Percentiles rank a stretch among this genome's conserved stretches.
Evolutionary conservation across 2,797 vertebrate genomes (phyloP).

Genomic region (Eidolon dupreanum): DNA sequence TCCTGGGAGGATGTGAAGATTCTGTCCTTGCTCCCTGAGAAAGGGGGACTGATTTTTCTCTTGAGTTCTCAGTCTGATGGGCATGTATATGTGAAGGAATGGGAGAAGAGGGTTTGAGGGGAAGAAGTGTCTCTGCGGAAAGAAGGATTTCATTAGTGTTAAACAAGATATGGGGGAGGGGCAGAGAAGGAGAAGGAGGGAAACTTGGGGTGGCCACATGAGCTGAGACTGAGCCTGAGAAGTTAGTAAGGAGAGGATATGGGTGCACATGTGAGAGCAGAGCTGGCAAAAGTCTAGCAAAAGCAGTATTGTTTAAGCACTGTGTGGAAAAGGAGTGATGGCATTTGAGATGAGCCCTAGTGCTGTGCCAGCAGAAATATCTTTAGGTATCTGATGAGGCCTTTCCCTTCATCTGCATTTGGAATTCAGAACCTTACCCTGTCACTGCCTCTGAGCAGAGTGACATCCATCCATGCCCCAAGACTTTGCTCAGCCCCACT

Average conservation of each 20-base stretch:
- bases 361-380: background rate
- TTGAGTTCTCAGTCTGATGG: background rate
- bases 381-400: background rate
- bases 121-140: background rate
- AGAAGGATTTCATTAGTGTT: background rate
- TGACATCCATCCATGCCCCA: background rate
- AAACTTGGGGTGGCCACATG: background rate
- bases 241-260: background rate
- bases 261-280: background rate
- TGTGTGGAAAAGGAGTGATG: background rate
- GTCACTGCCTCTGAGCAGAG: background rate
- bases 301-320: background rate
- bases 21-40: background rate
- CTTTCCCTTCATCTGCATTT: background rate
- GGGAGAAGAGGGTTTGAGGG: background rate
- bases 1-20: background rate
- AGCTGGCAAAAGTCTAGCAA: background rate
- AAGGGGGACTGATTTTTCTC: background rate
- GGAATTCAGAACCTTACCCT: background rate
- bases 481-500: background rate
- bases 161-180: background rate
- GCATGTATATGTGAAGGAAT: background rate
- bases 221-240: background rate
- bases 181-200: background rate
- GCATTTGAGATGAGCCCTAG: background rate